Conservation (phyloP, 2,888 invertebrate species). For the Perithous albicinctus region DNA sequence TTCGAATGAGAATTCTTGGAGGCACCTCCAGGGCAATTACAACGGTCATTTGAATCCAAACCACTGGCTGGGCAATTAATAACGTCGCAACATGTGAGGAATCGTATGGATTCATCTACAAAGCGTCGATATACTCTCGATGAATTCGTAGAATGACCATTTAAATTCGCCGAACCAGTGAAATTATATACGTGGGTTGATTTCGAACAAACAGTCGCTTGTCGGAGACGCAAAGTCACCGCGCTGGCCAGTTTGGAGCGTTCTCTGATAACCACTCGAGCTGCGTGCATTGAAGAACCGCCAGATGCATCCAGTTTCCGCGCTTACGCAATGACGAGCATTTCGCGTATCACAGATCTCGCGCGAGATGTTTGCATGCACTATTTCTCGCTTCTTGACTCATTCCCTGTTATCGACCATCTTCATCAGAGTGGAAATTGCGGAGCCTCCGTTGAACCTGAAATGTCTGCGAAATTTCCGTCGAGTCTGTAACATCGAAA, state of each 20-base stretch:
- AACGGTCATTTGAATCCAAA: neutral
- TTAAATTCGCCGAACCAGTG: slow-evolving; percentile 27
- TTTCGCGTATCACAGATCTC: slow-evolving; percentile 51
- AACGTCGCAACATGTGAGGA: neutral
- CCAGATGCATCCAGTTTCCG: slow-evolving; percentile 68
- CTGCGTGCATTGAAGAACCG: slow-evolving; percentile 23
- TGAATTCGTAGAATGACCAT: slow-evolving; percentile 23
- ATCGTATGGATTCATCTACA: neutral
- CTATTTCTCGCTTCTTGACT: slow-evolving; percentile 59
- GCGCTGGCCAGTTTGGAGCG: slow-evolving; percentile 39
- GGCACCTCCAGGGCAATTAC: neutral
- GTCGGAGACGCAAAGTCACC: slow-evolving; percentile 39
- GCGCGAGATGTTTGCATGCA: slow-evolving; percentile 36
- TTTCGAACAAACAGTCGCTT: slow-evolving; percentile 55
- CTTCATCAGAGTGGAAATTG: slow-evolving; percentile 1
- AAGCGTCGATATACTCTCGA: neutral
- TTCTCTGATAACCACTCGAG: neutral
- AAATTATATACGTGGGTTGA: slow-evolving; percentile 51
- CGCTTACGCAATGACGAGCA: slow-evolving; percentile 63
- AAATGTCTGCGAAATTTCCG: neutral
- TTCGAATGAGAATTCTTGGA: slow-evolving; percentile 33
- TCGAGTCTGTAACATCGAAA: too few species aligned
- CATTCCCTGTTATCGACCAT: slow-evolving; percentile 52
- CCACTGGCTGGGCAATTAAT: slow-evolving; percentile 4
- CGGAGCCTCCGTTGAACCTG: neutral